phyloP scores from a whole-genome alignment of 2,888 invertebrate genomes.

The Zygothrica quintamaculata region DNA sequence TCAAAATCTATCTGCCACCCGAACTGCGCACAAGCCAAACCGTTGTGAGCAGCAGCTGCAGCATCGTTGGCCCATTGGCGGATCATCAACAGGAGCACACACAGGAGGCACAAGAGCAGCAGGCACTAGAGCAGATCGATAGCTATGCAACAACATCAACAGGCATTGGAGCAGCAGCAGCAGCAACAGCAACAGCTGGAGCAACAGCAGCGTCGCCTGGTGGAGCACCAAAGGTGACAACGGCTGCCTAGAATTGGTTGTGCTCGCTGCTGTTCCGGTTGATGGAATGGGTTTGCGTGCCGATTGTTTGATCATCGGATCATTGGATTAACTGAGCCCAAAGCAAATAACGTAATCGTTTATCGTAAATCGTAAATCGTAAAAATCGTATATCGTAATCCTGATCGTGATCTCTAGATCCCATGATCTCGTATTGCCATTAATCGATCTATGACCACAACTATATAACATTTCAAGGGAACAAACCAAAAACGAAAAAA shows the following conservation, averaged over 20 bases:
- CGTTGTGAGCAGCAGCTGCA: constrained; percentile 39
- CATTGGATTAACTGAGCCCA: constrained; percentile 15
- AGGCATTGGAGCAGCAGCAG: constrained; percentile 10
- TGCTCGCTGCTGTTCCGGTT: constrained; percentile 83
- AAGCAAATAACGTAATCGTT: constrained; percentile 1
- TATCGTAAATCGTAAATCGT: neutral
- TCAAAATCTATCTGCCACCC: constrained; percentile 84
- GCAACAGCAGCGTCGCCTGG: constrained; percentile 45
- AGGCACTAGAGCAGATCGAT: constrained; percentile 17
- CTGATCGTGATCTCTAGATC: constrained; percentile 3
- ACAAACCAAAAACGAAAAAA: constrained; percentile 53
- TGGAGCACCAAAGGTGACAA: constrained; percentile 67
- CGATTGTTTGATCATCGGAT: constrained; percentile 73
- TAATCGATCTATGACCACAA: constrained; percentile 10
- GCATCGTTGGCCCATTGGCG: constrained; percentile 23
- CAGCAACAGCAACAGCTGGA: constrained; percentile 17
- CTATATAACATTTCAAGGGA: constrained; percentile 52
- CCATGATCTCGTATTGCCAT: constrained; percentile 50
- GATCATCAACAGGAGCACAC: constrained; percentile 10
- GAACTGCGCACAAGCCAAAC: constrained; percentile 80
- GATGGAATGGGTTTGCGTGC: constrained; percentile 83
- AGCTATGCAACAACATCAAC: constrained; percentile 14
- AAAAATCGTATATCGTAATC: neutral
- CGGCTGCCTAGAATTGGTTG: constrained; percentile 82
- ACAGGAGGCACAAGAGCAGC: constrained; percentile 16